Conservation (phyloP, 2,797 vertebrate species). For the Apogon talboti region DNA sequence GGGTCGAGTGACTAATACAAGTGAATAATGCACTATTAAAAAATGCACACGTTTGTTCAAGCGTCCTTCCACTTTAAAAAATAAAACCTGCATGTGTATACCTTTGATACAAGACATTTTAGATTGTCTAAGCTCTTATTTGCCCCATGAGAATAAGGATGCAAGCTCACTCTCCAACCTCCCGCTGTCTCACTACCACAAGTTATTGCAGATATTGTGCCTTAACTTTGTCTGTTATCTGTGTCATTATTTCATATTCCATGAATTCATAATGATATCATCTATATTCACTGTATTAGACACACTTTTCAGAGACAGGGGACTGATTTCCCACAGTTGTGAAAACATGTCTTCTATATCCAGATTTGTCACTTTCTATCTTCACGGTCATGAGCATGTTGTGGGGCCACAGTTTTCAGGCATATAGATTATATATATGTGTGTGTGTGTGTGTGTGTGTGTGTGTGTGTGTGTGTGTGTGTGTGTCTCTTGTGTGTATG, state of each 20-base stretch:
- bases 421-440: slow-evolving; percentile 45
- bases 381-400: slow-evolving; percentile 50
- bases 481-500: slow-evolving; percentile 4
- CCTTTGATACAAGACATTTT: slow-evolving; percentile 36
- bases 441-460: slow-evolving; percentile 17
- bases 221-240: slow-evolving; percentile 66
- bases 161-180: slow-evolving; percentile 21
- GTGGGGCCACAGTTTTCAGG: slow-evolving; percentile 45
- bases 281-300: slow-evolving; percentile 72
- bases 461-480: slow-evolving; percentile 14
- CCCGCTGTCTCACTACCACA: slow-evolving; percentile 43
- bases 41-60: not conserved
- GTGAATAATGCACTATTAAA: not conserved
- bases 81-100: slow-evolving; percentile 14
- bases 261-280: slow-evolving; percentile 70
- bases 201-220: slow-evolving; percentile 37
- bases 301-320: slow-evolving; percentile 62
- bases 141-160: slow-evolving; percentile 39
- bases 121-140: slow-evolving; percentile 51
- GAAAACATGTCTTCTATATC: slow-evolving; percentile 57
- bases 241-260: slow-evolving; percentile 70
- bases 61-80: not conserved
- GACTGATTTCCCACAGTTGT: slow-evolving; percentile 45
- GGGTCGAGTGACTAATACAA: not conserved
- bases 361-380: slow-evolving; percentile 60